phyloP scores from a whole-genome alignment of 2,797 vertebrate species.

The Adelosebastes latens region DNA sequence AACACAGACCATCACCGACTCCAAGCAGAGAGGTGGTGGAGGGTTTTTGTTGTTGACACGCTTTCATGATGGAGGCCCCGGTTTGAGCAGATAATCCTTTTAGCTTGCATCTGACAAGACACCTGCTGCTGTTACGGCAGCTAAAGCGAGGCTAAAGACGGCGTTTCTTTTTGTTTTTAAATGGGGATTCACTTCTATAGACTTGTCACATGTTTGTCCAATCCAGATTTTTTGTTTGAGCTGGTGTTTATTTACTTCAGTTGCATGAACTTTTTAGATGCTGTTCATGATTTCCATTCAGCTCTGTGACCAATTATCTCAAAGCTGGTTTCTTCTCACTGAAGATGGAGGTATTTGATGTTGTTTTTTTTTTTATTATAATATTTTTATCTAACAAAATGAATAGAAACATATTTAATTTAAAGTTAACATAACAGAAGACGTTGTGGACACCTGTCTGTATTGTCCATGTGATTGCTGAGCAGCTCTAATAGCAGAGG shows the following conservation, averaged over 20 bases:
- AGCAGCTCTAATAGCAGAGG: slow-evolving; percentile 5
- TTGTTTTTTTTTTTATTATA: too few species aligned
- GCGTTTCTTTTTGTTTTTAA: background rate
- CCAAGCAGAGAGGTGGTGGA: background rate
- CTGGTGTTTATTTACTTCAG: background rate
- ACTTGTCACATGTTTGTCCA: background rate
- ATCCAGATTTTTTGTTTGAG: background rate
- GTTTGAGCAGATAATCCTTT: slow-evolving; percentile 59
- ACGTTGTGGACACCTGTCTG: background rate
- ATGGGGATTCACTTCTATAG: too few species aligned
- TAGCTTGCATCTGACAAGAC: slow-evolving; percentile 42
- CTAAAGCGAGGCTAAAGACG: background rate
- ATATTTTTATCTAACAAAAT: background rate
- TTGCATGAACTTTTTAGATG: background rate
- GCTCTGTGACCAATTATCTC: background rate
- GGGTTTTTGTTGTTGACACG: slow-evolving; percentile 37
- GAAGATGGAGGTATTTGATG: background rate
- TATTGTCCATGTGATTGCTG: slow-evolving; percentile 34
- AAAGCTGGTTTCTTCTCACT: background rate
- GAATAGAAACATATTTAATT: background rate
- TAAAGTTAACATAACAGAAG: background rate
- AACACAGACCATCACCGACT: background rate
- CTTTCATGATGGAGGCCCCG: slow-evolving; percentile 39
- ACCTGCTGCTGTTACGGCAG: slow-evolving; percentile 47
- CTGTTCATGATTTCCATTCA: background rate